Conservation (phyloP, 1,140 invertebrate genomes). For the Acromyrmex charruanus region DNA sequence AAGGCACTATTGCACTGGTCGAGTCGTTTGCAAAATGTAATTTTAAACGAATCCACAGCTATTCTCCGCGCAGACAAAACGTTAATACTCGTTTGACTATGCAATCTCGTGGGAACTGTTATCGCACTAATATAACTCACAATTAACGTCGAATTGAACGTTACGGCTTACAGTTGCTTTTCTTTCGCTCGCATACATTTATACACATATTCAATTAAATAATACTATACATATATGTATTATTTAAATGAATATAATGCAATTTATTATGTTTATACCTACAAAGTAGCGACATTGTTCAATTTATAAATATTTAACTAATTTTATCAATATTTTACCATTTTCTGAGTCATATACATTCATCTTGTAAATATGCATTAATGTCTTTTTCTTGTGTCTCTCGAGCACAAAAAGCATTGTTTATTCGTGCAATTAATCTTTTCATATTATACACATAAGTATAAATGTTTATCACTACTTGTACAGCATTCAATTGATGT, state of each 20-base stretch:
- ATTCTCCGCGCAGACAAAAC: background rate
- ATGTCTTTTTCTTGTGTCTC: background rate
- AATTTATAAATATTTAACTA: background rate
- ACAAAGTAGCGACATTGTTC: background rate
- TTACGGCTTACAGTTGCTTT: background rate
- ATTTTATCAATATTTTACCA: background rate
- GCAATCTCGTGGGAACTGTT: slow-evolving; percentile 27
- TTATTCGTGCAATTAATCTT: background rate
- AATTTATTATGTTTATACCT: background rate
- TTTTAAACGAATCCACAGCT: slow-evolving; percentile 14
- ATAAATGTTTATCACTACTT: background rate
- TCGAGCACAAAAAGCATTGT: background rate
- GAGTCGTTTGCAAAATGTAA: slow-evolving; percentile 50
- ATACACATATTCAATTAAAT: background rate
- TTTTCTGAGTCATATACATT: background rate
- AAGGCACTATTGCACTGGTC: slow-evolving; percentile 39
- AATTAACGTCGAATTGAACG: slow-evolving; percentile 8
- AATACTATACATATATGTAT: background rate
- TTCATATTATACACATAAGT: background rate
- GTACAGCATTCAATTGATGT: background rate
- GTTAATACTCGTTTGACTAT: slow-evolving; percentile 1
- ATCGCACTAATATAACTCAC: background rate
- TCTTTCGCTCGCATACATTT: background rate
- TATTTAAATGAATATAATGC: background rate
- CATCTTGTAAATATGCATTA: background rate